These are phyloP conservation scores for Aphelenchoides fujianensis DNA, from an alignment of 1,140 invertebrate genomes.

Conservation along the genomic window DNA sequence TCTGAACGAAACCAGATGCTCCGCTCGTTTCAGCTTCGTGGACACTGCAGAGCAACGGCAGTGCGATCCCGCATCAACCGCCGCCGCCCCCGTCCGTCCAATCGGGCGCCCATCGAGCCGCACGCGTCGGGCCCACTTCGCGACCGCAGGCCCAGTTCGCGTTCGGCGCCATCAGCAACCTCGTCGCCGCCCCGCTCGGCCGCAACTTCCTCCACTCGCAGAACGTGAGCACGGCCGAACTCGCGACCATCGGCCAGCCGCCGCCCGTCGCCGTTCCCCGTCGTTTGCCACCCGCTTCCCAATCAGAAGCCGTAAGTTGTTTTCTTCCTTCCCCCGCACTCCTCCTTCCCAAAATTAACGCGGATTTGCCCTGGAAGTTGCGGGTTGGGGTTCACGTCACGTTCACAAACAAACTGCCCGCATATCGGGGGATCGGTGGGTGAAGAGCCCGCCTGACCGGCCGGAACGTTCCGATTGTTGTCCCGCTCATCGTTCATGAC, in stretches of 20 bases:
- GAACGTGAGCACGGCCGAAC: background rate
- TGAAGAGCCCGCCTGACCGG: too few species aligned
- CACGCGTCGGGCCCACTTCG: background rate
- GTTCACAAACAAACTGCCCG: too few species aligned
- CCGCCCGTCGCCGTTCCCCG: too few species aligned
- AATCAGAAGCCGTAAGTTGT: background rate
- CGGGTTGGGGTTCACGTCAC: too few species aligned
- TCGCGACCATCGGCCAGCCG: background rate
- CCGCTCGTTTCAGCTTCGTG: slow-evolving; percentile 13
- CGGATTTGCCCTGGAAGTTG: background rate
- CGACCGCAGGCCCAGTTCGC: background rate
- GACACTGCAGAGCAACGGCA: background rate
- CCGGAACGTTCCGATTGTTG: background rate
- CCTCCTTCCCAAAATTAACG: background rate
- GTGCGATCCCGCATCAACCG: background rate
- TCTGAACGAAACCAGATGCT: background rate
- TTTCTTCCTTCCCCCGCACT: background rate
- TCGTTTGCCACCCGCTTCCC: background rate
- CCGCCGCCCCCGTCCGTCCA: too few species aligned
- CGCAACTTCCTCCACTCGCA: background rate
- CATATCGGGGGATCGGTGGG: background rate
- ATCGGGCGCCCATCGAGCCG: background rate
- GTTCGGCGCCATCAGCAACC: background rate
- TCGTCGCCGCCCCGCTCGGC: background rate
- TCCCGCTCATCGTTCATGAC: background rate